Evolutionary conservation across 1,140 invertebrate genomes (phyloP).

Genomic region (Cephus cinctus): DNA sequence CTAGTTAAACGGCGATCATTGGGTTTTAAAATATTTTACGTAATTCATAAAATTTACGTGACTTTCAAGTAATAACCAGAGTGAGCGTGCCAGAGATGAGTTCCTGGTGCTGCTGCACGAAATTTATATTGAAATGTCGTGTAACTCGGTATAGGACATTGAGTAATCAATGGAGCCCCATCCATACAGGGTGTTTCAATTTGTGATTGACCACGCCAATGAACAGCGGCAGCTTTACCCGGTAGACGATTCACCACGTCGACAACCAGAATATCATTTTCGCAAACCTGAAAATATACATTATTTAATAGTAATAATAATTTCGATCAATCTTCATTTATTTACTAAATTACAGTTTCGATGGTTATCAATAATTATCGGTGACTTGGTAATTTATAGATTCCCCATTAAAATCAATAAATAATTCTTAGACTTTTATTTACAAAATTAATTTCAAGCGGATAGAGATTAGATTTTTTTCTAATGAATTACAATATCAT

Average conservation of each 20-base stretch:
- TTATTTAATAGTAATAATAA: neutral
- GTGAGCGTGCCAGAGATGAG: conserved; percentile 76
- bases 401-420: too few species aligned
- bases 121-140: conserved; percentile 84
- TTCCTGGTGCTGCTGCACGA: conserved; percentile 67
- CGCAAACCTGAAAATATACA: conserved; percentile 65
- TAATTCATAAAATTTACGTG: neutral
- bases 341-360: too few species aligned
- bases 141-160: conserved; percentile 79
- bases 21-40: neutral
- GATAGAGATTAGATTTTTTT: too few species aligned
- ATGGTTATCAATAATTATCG: too few species aligned
- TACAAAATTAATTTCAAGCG: too few species aligned
- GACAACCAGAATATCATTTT: conserved; percentile 82
- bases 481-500: neutral
- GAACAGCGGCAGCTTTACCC: conserved; percentile 70
- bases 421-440: too few species aligned
- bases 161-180: conserved; percentile 79
- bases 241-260: conserved; percentile 78
- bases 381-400: too few species aligned
- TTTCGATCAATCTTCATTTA: too few species aligned
- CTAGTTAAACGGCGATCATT: conserved; percentile 29
- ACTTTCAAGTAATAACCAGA: conserved; percentile 49
- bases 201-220: conserved; percentile 83
- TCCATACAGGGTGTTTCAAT: conserved; percentile 81